Percentiles rank a stretch among this genome's conserved stretches.
These are phyloP conservation scores for Neuroterus valhalla DNA, from an alignment of 1,140 invertebrate species.

Conservation along the genomic window DNA sequence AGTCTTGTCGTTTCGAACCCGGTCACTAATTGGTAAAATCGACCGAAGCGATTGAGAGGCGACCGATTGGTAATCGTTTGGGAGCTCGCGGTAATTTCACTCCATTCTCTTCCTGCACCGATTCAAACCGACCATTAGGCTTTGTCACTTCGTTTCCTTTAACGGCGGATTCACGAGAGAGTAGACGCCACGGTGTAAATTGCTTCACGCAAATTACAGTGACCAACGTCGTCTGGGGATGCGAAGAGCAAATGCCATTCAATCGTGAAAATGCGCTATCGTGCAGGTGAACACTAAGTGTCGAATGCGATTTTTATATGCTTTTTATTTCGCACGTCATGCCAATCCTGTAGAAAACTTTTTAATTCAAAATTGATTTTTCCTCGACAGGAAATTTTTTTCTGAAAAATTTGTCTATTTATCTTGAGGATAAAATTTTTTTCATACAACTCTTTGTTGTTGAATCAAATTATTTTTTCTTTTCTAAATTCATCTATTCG, in stretches of 20 bases:
- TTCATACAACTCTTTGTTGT: too few relatives aligned
- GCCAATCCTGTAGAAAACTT: too few relatives aligned
- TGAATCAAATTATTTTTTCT: too few relatives aligned
- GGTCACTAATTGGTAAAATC: conserved; percentile 9
- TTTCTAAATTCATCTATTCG: too few relatives aligned
- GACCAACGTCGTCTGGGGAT: conserved; percentile 35
- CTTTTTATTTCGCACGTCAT: too few relatives aligned
- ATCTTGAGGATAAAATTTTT: too few relatives aligned
- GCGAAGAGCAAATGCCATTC: conserved; percentile 38
- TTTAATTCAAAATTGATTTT: too few relatives aligned
- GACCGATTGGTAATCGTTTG: conserved; percentile 4
- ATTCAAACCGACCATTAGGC: conserved; percentile 44
- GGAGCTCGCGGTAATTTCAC: conserved; percentile 14
- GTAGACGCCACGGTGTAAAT: conserved; percentile 42
- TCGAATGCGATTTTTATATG: too few relatives aligned
- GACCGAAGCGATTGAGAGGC: conserved; percentile 13
- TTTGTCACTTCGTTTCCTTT: conserved; percentile 47
- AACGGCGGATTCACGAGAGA: conserved; percentile 28
- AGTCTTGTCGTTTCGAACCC: background rate
- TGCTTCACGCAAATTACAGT: conserved; percentile 55
- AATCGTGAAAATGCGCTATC: conserved; percentile 30
- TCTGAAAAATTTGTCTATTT: too few relatives aligned
- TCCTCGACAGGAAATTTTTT: too few relatives aligned
- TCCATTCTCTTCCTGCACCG: conserved; percentile 29
- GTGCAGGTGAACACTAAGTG: too few relatives aligned